phyloP scores from a whole-genome alignment of 1,140 invertebrate species.

The Euura lappo region DNA sequence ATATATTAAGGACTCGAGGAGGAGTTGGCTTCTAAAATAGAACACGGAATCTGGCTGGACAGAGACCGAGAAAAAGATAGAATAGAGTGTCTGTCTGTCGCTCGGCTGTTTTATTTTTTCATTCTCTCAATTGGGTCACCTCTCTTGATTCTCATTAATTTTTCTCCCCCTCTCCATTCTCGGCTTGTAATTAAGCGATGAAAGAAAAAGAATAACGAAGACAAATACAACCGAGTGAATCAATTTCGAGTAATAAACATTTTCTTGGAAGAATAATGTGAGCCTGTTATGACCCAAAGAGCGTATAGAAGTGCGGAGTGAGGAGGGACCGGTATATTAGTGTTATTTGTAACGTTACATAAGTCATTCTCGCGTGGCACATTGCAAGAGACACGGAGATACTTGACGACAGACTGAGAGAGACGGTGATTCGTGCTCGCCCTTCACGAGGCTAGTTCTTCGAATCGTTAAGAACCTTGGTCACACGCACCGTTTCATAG shows the following conservation, averaged over 20 bases:
- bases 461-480: neutral
- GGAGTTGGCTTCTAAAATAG: neutral
- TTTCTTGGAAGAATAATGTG: no score
- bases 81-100: slow-evolving; percentile 6
- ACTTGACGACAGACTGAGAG: neutral
- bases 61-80: neutral
- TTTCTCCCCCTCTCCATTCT: no score
- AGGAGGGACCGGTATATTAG: slow-evolving; percentile 56
- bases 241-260: no score
- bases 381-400: neutral
- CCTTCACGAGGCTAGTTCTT: neutral
- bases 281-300: no score
- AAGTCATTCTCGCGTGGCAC: slow-evolving; percentile 41
- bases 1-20: neutral
- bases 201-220: no score
- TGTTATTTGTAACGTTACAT: slow-evolving; percentile 60
- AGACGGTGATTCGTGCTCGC: neutral
- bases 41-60: slow-evolving; percentile 2
- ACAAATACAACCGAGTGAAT: no score
- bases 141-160: no score
- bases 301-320: no score
- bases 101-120: neutral
- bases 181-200: no score
- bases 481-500: neutral
- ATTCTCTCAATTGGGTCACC: no score